A percentile compares a stretch with the other conserved stretches of the same genome.
These are phyloP conservation scores for Neotoxoptera formosana DNA, from an alignment of 1,140 invertebrate species.

Conservation along the genomic window DNA sequence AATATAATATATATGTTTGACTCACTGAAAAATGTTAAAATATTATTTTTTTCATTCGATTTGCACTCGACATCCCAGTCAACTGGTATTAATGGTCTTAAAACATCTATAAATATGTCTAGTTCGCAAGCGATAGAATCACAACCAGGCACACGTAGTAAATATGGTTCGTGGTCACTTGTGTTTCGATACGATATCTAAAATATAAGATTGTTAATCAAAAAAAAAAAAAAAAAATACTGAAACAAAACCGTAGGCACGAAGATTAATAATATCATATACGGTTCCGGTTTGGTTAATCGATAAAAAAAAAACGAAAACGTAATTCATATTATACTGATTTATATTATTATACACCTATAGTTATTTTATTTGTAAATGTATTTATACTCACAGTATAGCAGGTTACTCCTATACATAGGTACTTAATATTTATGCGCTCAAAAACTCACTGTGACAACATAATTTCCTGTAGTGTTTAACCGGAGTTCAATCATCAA, in stretches of 20 bases:
- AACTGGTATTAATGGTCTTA: background rate
- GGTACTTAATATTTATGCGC: background rate
- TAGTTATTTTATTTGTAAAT: background rate
- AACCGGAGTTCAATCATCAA: conserved; percentile 67
- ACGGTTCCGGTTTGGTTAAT: background rate
- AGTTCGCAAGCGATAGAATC: background rate
- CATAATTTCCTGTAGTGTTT: conserved; percentile 62
- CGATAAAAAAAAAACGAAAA: background rate
- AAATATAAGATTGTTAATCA: background rate
- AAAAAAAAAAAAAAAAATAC: no score
- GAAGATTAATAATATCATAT: background rate
- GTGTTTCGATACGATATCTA: conserved; percentile 53
- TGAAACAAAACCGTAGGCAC: background rate
- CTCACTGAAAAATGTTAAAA: background rate
- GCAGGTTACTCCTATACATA: no score
- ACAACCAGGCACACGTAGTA: conserved; percentile 35
- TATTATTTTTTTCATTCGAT: background rate
- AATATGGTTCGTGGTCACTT: conserved; percentile 33
- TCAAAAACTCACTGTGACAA: conserved; percentile 64
- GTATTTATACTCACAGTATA: background rate
- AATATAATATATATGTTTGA: background rate
- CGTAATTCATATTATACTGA: no score
- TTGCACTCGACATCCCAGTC: background rate
- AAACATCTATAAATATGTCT: background rate
- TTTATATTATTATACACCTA: background rate